Conservation (phyloP, 2,797 vertebrate species). For the Bradypus variegatus region DNA sequence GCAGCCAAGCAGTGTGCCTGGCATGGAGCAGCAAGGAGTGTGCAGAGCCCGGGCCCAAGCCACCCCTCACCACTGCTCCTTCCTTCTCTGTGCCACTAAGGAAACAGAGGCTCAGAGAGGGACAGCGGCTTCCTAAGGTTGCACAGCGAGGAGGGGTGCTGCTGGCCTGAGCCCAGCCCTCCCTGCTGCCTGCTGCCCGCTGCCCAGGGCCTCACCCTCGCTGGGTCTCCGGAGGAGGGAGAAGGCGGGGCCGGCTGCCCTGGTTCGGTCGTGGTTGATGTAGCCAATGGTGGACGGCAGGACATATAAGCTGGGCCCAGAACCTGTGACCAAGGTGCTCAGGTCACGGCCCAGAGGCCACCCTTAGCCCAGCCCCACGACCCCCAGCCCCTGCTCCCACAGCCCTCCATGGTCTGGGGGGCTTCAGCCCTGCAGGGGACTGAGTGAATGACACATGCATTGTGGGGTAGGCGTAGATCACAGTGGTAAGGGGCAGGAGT, state of each 20-base stretch:
- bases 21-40: background rate
- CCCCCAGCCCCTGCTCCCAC: background rate
- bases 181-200: accelerated
- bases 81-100: no score
- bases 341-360: background rate
- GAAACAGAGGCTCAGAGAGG: background rate
- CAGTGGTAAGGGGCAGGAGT: background rate
- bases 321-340: conserved; percentile 70
- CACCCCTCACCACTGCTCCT: background rate
- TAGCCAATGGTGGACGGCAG: conserved; percentile 82
- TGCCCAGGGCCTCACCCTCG: conserved; percentile 68
- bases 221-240: conserved; percentile 77
- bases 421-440: background rate
- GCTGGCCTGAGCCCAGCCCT: no score
- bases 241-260: conserved; percentile 77
- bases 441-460: background rate
- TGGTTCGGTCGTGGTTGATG: conserved; percentile 82
- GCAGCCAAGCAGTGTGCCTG: accelerated
- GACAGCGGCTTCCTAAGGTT: background rate
- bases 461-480: background rate
- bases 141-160: background rate
- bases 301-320: conserved; percentile 79
- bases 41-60: no score
- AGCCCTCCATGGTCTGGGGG: background rate
- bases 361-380: background rate